phyloP scores from a whole-genome alignment of 2,888 invertebrate genomes.

The Craniophora ligustri region DNA sequence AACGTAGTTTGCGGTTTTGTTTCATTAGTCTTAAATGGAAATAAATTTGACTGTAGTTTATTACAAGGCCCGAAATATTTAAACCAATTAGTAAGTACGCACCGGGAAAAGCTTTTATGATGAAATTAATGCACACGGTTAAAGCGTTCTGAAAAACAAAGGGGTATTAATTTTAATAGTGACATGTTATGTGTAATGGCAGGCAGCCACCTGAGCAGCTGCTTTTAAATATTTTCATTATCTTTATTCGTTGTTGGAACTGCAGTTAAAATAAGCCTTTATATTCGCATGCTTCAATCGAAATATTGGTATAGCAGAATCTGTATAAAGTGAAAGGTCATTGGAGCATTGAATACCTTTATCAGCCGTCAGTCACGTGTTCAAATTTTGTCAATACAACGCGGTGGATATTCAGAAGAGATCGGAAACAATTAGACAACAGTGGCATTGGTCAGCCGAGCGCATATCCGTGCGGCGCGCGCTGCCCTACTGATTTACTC shows the following conservation, averaged over 20 bases:
- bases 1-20: conserved; percentile 32
- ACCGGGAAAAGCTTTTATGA: conserved; percentile 74
- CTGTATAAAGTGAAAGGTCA: conserved; percentile 55
- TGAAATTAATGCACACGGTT: conserved; percentile 73
- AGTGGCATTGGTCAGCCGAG: conserved; percentile 85
- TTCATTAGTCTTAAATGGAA: conserved; percentile 59
- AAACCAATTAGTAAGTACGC: conserved; percentile 70
- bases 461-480: conserved; percentile 81
- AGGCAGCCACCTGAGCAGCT: conserved; percentile 66
- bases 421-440: conserved; percentile 88
- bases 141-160: conserved; percentile 75
- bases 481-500: conserved; percentile 80
- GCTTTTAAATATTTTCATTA: conserved; percentile 54
- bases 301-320: conserved; percentile 37
- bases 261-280: conserved; percentile 24
- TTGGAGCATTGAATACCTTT: conserved; percentile 68
- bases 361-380: conserved; percentile 77
- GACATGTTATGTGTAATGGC: conserved; percentile 73
- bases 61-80: conserved; percentile 62
- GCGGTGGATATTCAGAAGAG: conserved; percentile 81
- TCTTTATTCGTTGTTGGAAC: conserved; percentile 42
- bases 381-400: conserved; percentile 83
- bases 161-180: conserved; percentile 77
- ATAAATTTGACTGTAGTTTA: conserved; percentile 62
- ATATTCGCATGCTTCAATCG: conserved; percentile 23